phyloP scores from a whole-genome alignment of 1,140 invertebrate genomes.

The Parapsyche elsis region DNA sequence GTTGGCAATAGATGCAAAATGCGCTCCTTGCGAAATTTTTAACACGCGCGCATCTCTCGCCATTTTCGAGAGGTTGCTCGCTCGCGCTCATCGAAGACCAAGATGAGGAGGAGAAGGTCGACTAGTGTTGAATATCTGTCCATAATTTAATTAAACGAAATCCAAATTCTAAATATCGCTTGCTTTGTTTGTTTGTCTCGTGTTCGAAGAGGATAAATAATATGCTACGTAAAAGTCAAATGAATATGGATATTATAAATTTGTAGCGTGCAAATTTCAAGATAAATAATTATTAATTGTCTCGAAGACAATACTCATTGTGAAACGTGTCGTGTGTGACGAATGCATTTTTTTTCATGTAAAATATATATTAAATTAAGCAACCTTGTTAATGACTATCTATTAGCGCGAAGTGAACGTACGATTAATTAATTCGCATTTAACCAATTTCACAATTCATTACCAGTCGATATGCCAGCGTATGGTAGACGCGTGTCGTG shows the following conservation, averaged over 20 bases:
- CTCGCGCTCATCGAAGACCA: not conserved
- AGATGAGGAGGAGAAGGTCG: not conserved
- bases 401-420: not conserved
- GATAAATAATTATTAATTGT: too few species aligned
- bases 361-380: not conserved
- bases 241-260: too few species aligned
- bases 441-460: constrained; percentile 15
- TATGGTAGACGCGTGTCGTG: too few species aligned
- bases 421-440: constrained; percentile 1
- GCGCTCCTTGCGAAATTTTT: not conserved
- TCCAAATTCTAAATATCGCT: too few species aligned
- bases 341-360: too few species aligned
- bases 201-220: too few species aligned
- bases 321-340: not conserved
- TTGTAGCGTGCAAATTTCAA: too few species aligned
- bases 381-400: constrained; percentile 4
- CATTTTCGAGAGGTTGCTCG: not conserved
- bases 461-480: not conserved
- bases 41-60: not conserved
- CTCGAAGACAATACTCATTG: not conserved
- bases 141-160: not conserved
- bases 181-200: too few species aligned
- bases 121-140: not conserved
- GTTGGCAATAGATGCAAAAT: not conserved
- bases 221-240: too few species aligned